These are phyloP conservation scores for Anser brachyrhynchus DNA, from an alignment of 2,113 vertebrate genomes.

Conservation along the genomic window DNA sequence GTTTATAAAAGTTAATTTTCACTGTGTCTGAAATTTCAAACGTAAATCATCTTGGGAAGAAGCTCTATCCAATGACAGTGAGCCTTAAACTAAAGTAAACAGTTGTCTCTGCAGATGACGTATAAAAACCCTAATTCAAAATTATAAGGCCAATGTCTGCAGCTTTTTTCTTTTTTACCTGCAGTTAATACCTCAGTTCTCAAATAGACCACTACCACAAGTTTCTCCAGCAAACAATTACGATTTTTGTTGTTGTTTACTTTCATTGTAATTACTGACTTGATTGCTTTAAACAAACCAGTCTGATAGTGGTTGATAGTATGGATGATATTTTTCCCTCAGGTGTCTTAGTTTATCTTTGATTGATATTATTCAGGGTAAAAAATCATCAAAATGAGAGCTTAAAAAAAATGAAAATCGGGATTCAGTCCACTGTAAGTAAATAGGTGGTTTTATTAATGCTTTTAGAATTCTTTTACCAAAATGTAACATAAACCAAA, in stretches of 20 bases:
- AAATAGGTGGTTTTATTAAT: background rate
- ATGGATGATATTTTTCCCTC: background rate
- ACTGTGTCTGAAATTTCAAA: constrained; percentile 40
- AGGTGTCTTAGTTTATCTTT: background rate
- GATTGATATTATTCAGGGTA: background rate
- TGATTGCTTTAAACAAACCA: background rate
- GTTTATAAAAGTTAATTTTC: background rate
- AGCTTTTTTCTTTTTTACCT: background rate
- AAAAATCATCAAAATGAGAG: background rate
- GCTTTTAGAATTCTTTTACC: background rate
- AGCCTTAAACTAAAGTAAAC: constrained; percentile 30
- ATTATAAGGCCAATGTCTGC: background rate
- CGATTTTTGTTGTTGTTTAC: background rate
- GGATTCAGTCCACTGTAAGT: background rate
- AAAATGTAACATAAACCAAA: background rate
- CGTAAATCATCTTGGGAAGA: constrained; percentile 42
- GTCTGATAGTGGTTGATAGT: background rate
- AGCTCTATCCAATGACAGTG: background rate
- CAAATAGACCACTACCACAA: background rate
- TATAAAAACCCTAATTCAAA: background rate
- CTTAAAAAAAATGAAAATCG: background rate
- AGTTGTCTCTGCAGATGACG: background rate
- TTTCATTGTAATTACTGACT: background rate
- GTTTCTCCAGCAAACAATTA: background rate
- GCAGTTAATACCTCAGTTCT: background rate